Percentiles rank a stretch among this genome's conserved stretches.
phyloP scores from a whole-genome alignment of 1,140 invertebrate genomes.

The Radopholus similis region DNA sequence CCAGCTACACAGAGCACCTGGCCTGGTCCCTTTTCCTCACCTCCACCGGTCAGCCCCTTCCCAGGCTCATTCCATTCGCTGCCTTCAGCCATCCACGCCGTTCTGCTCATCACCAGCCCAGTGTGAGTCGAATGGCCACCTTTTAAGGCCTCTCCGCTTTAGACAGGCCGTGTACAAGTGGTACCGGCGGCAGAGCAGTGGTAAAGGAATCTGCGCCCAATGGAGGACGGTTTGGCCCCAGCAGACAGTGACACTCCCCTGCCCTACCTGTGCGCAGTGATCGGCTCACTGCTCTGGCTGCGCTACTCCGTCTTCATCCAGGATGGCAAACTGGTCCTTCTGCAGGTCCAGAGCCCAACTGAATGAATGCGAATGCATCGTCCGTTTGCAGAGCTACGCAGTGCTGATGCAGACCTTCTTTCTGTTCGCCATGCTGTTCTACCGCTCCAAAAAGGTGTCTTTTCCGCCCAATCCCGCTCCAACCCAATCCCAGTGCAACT shows the following conservation, averaged over 20 bases:
- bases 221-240: background rate
- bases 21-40: constrained; percentile 54
- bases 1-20: constrained; percentile 46
- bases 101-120: constrained; percentile 53
- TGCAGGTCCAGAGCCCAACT: constrained; percentile 23
- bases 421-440: constrained; percentile 42
- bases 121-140: constrained; percentile 23
- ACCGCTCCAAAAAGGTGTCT: constrained; percentile 48
- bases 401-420: constrained; percentile 53
- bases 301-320: constrained; percentile 53
- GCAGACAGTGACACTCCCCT: constrained; percentile 48
- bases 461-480: background rate
- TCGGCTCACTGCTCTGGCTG: constrained; percentile 49
- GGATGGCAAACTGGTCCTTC: constrained; percentile 50
- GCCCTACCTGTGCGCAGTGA: constrained; percentile 51
- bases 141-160: constrained; percentile 10
- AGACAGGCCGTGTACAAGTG: constrained; percentile 58
- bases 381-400: constrained; percentile 37
- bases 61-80: background rate
- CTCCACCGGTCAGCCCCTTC: constrained; percentile 32
- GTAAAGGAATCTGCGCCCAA: background rate
- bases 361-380: background rate
- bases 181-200: constrained; percentile 42
- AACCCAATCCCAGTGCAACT: background rate
- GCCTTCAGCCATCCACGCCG: constrained; percentile 45